Percentiles rank a stretch among this genome's conserved stretches.
These are phyloP conservation scores for Hiodon tergisus DNA, from an alignment of 2,113 vertebrate species.

Conservation along the genomic window DNA sequence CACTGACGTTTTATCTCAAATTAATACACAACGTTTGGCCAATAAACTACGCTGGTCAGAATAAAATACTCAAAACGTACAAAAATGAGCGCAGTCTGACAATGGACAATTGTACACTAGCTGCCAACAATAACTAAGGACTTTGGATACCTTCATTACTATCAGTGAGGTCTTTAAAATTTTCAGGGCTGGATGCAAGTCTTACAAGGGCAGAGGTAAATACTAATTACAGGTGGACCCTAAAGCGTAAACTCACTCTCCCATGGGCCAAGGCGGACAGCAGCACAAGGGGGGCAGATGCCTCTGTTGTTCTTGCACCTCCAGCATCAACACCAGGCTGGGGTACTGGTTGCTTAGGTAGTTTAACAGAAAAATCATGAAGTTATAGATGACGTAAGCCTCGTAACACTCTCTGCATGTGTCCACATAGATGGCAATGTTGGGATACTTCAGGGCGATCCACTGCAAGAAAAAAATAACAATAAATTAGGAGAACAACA, in stretches of 20 bases:
- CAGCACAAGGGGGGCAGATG: constrained; percentile 92
- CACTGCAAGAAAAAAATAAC: constrained; percentile 63
- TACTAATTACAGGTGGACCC: no score
- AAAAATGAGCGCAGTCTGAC: constrained; percentile 25
- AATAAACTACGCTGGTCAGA: constrained; percentile 15
- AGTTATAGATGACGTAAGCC: constrained; percentile 98
- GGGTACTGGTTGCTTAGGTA: constrained; percentile 89
- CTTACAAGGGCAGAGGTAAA: no score
- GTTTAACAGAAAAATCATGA: constrained; percentile 96
- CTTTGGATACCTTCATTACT: not conserved
- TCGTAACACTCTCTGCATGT: constrained; percentile 98
- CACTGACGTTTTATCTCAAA: not conserved
- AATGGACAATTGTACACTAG: constrained; percentile 28
- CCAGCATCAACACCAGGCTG: constrained; percentile 87
- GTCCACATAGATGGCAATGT: constrained; percentile 95
- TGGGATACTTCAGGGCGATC: constrained; percentile 91
- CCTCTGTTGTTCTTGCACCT: constrained; percentile 91
- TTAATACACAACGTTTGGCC: not conserved
- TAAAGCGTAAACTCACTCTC: constrained; percentile 78
- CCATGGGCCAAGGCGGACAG: constrained; percentile 93
- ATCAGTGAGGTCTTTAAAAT: not conserved
- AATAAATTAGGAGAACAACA: no score
- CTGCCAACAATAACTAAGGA: constrained; percentile 14
- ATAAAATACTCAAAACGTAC: constrained; percentile 22
- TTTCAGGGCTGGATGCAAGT: not conserved